Base-by-base conservation (phyloP, 2,888 invertebrate genomes). In the Rotaria socialis region DNA sequence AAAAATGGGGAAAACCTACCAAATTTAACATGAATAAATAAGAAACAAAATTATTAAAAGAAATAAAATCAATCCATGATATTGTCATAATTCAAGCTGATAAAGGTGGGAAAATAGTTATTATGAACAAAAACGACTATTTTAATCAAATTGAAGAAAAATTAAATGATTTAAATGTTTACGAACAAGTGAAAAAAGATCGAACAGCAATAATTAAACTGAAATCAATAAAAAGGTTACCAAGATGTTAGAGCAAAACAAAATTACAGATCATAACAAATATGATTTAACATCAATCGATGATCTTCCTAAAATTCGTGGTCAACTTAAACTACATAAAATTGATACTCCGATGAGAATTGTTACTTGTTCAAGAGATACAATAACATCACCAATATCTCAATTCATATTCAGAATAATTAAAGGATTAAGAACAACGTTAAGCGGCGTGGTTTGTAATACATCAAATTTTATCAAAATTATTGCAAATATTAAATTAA, bases 221-320 rank as follows among this genome's bases (percentile, higher is more conserved):
- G 74, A 74, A 74, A 74, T 74, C 27, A 74, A 41, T 74, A 35
- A 74, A 27, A 74, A 74, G 2, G 35, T 74, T 74, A 74, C 74
- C 35, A 35, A 74, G 14, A 24, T 74, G 24, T 74, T 74, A 22
- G 41, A 74, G 3, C 74, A 74, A 74, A 74, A 67, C n/a, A 67
- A 67, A 67, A 41, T 67, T 14, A 67, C 35, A 67, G 67, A 67
- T n/a, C 67, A 67, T 35, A 67, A 19, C 3, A 74, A 74, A 74
- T 74, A 74, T 74, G 41, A 74, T 74, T 19, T 74, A 74, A 74
- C 74, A 35, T 74, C 74, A 16, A 41, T 74, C 24, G 74, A 41
- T 41, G 74, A 74, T 19, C 19, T 74, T 35, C 41, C 74, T 35
- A 74, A 35, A 74, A 74, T 74, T 41, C 74, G 74, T 74, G 41